Evolutionary conservation across 2,113 vertebrate species (phyloP), one percentile per base, ranked within the genome.

Genomic region (Sturnus vulgaris): DNA sequence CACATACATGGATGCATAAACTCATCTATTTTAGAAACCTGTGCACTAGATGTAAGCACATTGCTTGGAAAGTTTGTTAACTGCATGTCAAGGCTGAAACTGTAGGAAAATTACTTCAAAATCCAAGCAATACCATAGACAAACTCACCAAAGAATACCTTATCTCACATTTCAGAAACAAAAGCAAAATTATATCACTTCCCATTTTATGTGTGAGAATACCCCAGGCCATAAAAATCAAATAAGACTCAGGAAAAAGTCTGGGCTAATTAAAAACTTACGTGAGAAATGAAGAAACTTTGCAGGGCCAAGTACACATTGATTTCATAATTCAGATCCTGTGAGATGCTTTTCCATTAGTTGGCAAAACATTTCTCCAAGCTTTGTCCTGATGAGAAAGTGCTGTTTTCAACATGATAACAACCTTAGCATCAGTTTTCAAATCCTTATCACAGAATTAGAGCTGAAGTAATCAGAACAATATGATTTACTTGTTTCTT

Each of bases 251-350:
- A 82, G 61, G 52, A 82, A 92, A 92, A 93, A 95, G 79, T 19
- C 53, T 90, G 25, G 25, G 23, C 25, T 94, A 90, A 92, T 92
- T 71, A 90, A 96, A 93, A 95, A 28, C 79, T 91, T 71, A 72
- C 39, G 59, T 69, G 49, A 90, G n/a, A 89, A 92, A 89, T 63
- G 18, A 85, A 82, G 63, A 89, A 93, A 76, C n/a, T 86, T 78
- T 50, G 27, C 49, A 89, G 44, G 76, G 65, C 53, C 84, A 92
- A 87, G 70, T 89, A 72, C n/a, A 66, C 66, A 66, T 11, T 60
- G 40, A 76, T 90, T 95, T 94, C 53, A 70, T 94, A 82, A 91
- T 63, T 82, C 33, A 82, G 25, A 63, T 47, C 18, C 66, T 80
- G 46, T 55, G 84, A 88, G 18, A 56, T 63, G 14, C 50, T 91